Conservation (phyloP, 2,797 vertebrate genomes). For the Natrix natrix region DNA sequence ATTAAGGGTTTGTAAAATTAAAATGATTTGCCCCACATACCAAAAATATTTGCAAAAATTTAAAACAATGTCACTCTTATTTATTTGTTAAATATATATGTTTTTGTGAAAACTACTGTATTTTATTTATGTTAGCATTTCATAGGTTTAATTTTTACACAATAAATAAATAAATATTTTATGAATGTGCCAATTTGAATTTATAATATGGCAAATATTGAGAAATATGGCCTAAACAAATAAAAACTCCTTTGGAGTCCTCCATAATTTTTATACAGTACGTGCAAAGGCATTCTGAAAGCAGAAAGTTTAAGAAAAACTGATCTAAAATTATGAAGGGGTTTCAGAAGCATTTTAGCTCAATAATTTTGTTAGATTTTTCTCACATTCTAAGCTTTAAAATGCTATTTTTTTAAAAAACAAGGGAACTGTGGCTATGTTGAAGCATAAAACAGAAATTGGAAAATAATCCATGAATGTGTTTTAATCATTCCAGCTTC, state of each 20-base stretch:
- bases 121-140: not conserved
- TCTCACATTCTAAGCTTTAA: not conserved
- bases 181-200: not conserved
- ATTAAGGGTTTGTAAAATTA: not conserved
- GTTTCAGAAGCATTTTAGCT: not conserved
- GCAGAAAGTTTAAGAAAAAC: not conserved
- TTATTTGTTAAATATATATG: not conserved
- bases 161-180: not conserved
- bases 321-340: not conserved
- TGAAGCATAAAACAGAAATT: slow-evolving; percentile 12
- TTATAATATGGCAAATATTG: not conserved
- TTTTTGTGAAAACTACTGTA: not conserved
- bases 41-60: not conserved
- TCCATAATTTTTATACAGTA: not conserved
- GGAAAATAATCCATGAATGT: not conserved
- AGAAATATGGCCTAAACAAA: not conserved
- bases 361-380: not conserved
- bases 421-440: not conserved
- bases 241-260: not conserved
- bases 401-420: not conserved
- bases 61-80: not conserved
- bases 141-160: not conserved
- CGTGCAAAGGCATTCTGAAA: not conserved
- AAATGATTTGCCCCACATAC: not conserved
- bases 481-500: not conserved